These are phyloP conservation scores for Cyphomyrus discorhynchus DNA, from an alignment of 2,113 vertebrate genomes.

Conservation along the genomic window DNA sequence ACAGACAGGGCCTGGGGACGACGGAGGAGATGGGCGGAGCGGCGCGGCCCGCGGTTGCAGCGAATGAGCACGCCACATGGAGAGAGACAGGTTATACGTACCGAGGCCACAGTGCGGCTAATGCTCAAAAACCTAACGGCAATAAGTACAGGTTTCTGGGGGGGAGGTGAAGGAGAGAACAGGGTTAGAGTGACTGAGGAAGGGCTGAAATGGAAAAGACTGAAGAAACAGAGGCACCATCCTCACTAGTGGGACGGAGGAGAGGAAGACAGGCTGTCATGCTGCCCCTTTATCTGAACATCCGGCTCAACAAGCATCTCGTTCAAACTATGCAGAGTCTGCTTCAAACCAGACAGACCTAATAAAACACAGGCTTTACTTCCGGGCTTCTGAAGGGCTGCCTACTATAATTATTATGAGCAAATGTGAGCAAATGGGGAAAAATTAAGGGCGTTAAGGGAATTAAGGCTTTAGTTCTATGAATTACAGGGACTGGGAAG, in stretches of 20 bases:
- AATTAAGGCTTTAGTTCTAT: background rate
- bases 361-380: background rate
- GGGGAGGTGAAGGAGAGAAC: constrained; percentile 54
- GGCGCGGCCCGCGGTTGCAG: no score
- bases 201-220: background rate
- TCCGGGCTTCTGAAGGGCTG: background rate
- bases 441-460: background rate
- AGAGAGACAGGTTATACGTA: constrained; percentile 69
- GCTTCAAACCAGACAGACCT: background rate
- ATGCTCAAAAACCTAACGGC: constrained; percentile 96
- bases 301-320: background rate
- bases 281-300: background rate
- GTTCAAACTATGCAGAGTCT: background rate
- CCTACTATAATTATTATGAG: background rate
- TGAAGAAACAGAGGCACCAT: background rate
- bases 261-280: background rate
- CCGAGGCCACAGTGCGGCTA: constrained; percentile 77
- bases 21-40: no score
- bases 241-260: background rate
- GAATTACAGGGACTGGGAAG: background rate
- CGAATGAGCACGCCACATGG: background rate
- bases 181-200: constrained; percentile 25
- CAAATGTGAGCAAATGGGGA: background rate
- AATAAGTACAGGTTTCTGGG: constrained; percentile 93
- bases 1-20: background rate